phyloP scores from a whole-genome alignment of 2,113 vertebrate species.

The crab-eating macaque (Macaca fascicularis) region T2T-MFA8v1.1 NC_088391.1:15290001-15290500 shows the following conservation, averaged over 20 bases:
- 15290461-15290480: slow-evolving; percentile 78
- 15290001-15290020: not conserved
- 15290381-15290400: slow-evolving; percentile 76
- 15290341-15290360: slow-evolving; percentile 65
- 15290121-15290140: not conserved
- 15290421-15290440: slow-evolving; percentile 65
- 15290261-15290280: slow-evolving; percentile 50
- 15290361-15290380: slow-evolving; percentile 79
- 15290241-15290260: not conserved
- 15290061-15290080: not conserved
- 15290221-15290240: not conserved
- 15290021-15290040: not conserved
- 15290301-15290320: slow-evolving; percentile 57
- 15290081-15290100: not conserved
- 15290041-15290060: not conserved
- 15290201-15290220: not conserved
- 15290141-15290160: not conserved
- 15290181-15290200: not conserved
- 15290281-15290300: not conserved
- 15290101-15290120: not conserved
- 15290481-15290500: slow-evolving; percentile 75
- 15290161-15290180: not conserved
- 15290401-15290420: slow-evolving; percentile 76
- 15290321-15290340: slow-evolving; percentile 71
- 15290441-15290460: slow-evolving; percentile 77